Evolutionary conservation across 23 tunicate species (phyloP), one percentile per base, ranked within the genome.

Genomic region (Trididemnum miniatum): DNA sequence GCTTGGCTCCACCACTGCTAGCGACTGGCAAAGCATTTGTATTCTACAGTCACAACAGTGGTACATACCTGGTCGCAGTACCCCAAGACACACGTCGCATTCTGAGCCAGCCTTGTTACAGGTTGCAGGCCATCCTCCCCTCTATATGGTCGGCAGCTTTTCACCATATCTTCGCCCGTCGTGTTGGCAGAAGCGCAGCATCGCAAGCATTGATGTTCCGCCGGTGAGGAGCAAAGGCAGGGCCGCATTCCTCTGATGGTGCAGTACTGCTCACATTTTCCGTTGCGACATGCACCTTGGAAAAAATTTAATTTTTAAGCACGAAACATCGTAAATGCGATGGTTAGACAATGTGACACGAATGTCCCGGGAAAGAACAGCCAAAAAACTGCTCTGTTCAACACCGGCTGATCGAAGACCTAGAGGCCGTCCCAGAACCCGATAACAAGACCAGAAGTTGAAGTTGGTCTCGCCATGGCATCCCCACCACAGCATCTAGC

Each of bases 271-370:
- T 74, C 64, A 59, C 98, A 93, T 2, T 31, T 51, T n/a, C 98
- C 98, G 31, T 74, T 81, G n/a, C 54, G 80, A 83, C 98, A 93
- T 59, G 72, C 71, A 3, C 98, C 97, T 84, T n/a, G n/a, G n/a
- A n/a, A n/a, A n/a, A 72, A 27, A 15, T 50, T 50, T n/a, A n/a
- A n/a, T n/a, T n/a, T n/a, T n/a, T n/a, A n/a, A n/a, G n/a, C n/a
- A n/a, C n/a, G n/a, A n/a, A n/a, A n/a, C n/a, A n/a, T n/a, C n/a
- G n/a, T n/a, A n/a, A n/a, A n/a, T n/a, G n/a, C n/a, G 59, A 50
- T 50, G 59, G 20, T 50, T 50, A 20, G 59, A n/a, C n/a, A n/a
- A n/a, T n/a, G n/a, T n/a, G n/a, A n/a, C n/a, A n/a, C n/a, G n/a
- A n/a, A n/a, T n/a, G n/a, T n/a, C n/a, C n/a, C n/a, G n/a, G n/a